These are phyloP conservation scores for Dinomys branickii DNA, from an alignment of 2,113 vertebrate genomes.

Conservation along the genomic window DNA sequence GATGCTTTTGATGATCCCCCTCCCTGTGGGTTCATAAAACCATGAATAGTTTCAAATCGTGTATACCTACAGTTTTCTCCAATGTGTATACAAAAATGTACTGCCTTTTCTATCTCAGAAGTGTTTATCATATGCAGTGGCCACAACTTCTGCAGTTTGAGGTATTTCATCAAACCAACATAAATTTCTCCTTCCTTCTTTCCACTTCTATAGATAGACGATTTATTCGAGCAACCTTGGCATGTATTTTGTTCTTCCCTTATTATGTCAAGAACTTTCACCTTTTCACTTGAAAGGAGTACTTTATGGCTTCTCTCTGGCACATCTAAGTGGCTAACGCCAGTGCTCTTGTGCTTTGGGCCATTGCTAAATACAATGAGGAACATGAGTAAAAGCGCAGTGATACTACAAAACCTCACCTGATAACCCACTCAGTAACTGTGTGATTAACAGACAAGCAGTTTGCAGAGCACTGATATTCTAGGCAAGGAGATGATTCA, in stretches of 20 bases:
- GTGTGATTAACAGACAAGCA: background rate
- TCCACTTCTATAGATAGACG: background rate
- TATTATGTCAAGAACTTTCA: background rate
- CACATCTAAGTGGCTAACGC: background rate
- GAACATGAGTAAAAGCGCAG: background rate
- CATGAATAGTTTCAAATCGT: background rate
- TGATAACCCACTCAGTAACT: background rate
- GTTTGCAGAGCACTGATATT: no score
- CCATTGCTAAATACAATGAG: background rate
- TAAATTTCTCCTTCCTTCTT: background rate
- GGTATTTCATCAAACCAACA: background rate
- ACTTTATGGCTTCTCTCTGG: background rate
- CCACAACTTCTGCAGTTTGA: background rate
- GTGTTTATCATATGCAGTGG: background rate
- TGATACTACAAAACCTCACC: no score
- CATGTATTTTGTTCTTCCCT: background rate
- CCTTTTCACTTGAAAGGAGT: background rate
- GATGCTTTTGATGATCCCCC: background rate
- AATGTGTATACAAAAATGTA: background rate
- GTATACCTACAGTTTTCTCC: background rate
- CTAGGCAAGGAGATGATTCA: background rate
- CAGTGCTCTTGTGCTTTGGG: background rate
- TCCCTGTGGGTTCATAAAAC: background rate
- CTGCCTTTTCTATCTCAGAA: background rate
- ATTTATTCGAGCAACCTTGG: background rate